Base-by-base conservation (phyloP, 2,797 vertebrate species). In the Hemibagrus guttatus region DNA sequence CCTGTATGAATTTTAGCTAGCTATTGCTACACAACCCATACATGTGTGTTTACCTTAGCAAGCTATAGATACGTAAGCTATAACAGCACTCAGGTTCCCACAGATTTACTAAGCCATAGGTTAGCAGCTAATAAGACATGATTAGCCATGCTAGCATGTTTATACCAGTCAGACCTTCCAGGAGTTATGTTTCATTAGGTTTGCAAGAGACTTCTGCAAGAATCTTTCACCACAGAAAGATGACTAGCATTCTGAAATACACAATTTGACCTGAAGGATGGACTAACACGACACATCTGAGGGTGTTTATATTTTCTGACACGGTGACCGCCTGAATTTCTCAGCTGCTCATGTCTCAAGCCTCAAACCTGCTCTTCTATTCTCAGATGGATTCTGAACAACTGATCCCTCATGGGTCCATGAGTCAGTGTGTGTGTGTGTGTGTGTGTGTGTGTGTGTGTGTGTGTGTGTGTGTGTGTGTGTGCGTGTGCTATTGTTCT, bases 401-500 rank as follows among this genome's bases (percentile, higher is more conserved):
- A 52, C 84, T 86, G 76, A 80, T 69, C 64, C 31, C 26, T 49
- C 59, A 28, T 81, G 39, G 11, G 31, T 80, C 14, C 71, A 54
- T 52, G 39, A 66, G 69, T 83, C 42, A 66, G 72, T 69, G 59
- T 79, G 59, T 23, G 69, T 74, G 56, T 71, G 46, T 68, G 85
- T 75, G 76, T 72, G n/a, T 59, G 49, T 23, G 76, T 46, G 39
- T 79, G 74, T 88, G 26, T 69, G 56, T 79, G 59, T 79, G 39
- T 39, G 82, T 87, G 63, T 64, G 63, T 42, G 52, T 26, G 80
- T 61, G 4, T 64, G 75, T 78, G 23, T 61, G 4, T 64, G 75
- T 78, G 23, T 49, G 23, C 16, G 42, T n/a, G n/a, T 49, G 28
- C 68, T 84, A 68, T 87, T 87, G 81, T 88, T 90, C 85, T 82